phyloP scores from a whole-genome alignment of 2,797 vertebrate genomes.

The Micropoecilia bifurca region DNA sequence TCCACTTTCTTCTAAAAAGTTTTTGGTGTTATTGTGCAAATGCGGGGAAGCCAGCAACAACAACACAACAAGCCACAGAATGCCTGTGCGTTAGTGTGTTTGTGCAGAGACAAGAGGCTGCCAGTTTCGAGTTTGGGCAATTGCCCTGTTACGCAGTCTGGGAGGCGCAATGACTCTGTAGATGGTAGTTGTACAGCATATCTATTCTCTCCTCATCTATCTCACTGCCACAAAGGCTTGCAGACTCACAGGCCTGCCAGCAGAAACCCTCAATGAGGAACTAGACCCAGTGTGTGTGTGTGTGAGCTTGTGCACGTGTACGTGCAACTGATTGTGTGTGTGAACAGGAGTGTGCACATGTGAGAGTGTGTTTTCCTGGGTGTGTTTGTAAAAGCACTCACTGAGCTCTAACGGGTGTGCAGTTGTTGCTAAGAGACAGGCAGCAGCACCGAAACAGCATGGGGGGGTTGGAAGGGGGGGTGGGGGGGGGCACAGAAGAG shows the following conservation, averaged over 20 bases:
- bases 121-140: constrained; percentile 61
- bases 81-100: constrained; percentile 37
- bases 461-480: constrained; percentile 62
- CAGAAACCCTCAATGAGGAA: constrained; percentile 76
- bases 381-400: constrained; percentile 87
- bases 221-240: constrained; percentile 75
- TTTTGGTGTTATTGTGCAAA: constrained; percentile 31
- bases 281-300: constrained; percentile 62
- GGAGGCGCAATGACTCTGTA: constrained; percentile 61
- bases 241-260: constrained; percentile 79
- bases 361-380: constrained; percentile 73
- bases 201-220: constrained; percentile 75
- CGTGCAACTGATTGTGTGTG: constrained; percentile 30
- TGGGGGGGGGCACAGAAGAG: not conserved
- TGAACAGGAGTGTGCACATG: constrained; percentile 50
- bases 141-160: constrained; percentile 63
- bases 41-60: constrained; percentile 22
- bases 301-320: constrained; percentile 27
- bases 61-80: constrained; percentile 13
- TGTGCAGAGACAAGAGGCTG: constrained; percentile 36
- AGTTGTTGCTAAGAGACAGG: constrained; percentile 99
- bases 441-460: constrained; percentile 89
- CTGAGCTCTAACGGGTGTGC: constrained; percentile 91
- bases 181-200: constrained; percentile 65
- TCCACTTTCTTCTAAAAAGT: constrained; percentile 33